Evolutionary conservation across 2,888 invertebrate genomes (phyloP).

Genomic region (Dicranocentrus wangi): DNA sequence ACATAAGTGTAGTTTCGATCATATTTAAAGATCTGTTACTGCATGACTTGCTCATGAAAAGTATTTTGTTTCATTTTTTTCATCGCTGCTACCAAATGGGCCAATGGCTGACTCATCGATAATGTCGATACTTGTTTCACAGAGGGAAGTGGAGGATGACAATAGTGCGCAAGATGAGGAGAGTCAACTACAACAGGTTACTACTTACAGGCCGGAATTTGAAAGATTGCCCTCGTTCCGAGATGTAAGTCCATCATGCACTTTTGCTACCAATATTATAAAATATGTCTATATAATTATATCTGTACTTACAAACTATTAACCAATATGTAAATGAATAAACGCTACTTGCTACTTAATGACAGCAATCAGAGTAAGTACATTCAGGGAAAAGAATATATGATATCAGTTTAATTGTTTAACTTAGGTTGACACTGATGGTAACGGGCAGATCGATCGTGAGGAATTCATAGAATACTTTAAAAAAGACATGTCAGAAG

Average conservation of each 20-base stretch:
- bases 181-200: slow-evolving; percentile 32
- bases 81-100: background rate
- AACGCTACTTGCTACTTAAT: too few relatives aligned
- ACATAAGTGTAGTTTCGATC: too few relatives aligned
- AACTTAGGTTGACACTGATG: slow-evolving; percentile 63
- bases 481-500: slow-evolving; percentile 71
- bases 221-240: slow-evolving; percentile 63
- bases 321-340: too few relatives aligned
- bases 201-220: slow-evolving; percentile 54
- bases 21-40: too few relatives aligned
- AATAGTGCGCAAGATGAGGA: slow-evolving; percentile 49
- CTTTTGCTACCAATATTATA: too few relatives aligned
- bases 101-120: slow-evolving; percentile 59
- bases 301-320: too few relatives aligned
- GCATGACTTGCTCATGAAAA: too few relatives aligned
- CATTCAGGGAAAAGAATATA: too few relatives aligned
- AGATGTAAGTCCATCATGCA: too few relatives aligned
- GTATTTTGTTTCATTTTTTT: slow-evolving; percentile 31
- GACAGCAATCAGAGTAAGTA: too few relatives aligned
- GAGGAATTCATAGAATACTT: slow-evolving; percentile 62
- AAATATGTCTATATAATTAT: too few relatives aligned
- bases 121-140: slow-evolving; percentile 28
- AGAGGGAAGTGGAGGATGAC: slow-evolving; percentile 56
- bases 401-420: too few relatives aligned
- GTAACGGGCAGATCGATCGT: slow-evolving; percentile 66